These are phyloP conservation scores for Orchestia grillus DNA, from an alignment of 1,140 invertebrate species.

Conservation along the genomic window DNA sequence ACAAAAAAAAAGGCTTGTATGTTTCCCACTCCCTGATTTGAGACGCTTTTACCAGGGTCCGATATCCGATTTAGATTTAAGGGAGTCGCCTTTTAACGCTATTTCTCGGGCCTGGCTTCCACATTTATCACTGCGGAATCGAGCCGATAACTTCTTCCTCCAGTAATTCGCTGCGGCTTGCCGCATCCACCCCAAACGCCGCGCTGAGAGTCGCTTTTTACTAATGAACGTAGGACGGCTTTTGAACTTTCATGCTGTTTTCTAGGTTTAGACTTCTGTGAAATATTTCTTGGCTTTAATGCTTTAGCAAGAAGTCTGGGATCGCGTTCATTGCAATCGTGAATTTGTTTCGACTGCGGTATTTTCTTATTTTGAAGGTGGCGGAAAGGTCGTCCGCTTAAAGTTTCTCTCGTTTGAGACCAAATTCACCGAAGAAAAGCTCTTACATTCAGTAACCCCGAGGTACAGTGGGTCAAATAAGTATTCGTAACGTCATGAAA, in stretches of 20 bases:
- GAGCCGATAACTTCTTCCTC: not conserved
- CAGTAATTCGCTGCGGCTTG: not conserved
- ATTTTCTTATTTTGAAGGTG: too few species aligned
- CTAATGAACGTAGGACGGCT: not conserved
- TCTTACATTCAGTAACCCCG: too few species aligned
- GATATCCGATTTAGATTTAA: not conserved
- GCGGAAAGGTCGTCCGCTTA: too few species aligned
- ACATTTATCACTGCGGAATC: not conserved
- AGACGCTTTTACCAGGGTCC: not conserved
- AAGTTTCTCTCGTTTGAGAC: too few species aligned
- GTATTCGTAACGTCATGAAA: too few species aligned
- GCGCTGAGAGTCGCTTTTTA: not conserved
- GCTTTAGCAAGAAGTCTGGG: too few species aligned
- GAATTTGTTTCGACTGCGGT: too few species aligned
- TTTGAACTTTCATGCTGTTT: not conserved
- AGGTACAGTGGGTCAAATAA: too few species aligned
- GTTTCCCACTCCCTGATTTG: not conserved
- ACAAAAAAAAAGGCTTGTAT: not conserved
- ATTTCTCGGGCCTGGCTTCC: not conserved
- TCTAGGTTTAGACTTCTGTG: not conserved
- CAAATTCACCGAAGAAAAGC: too few species aligned
- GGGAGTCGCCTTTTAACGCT: not conserved
- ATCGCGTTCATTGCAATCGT: too few species aligned
- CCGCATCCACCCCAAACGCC: not conserved
- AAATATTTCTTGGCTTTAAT: too few species aligned